Base-by-base conservation (phyloP, 2,888 invertebrate genomes). In the Epinotia nisella region DNA sequence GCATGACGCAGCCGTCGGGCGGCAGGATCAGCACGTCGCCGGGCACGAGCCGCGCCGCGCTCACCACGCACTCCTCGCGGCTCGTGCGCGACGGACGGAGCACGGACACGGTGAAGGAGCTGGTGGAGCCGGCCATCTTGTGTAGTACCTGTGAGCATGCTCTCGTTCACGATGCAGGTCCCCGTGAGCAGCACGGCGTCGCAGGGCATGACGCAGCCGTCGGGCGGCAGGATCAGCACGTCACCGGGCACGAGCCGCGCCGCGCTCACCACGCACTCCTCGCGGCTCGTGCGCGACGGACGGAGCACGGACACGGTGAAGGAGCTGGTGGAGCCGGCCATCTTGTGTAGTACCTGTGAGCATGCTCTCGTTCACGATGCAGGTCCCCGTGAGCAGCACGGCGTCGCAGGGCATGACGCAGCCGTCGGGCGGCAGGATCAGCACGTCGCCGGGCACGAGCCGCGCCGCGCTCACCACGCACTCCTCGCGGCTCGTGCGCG, bases 111-210 rank as follows among this genome's bases (percentile, higher is more conserved):
- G 94, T 91, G 76, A 90, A 90, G 35, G 94, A 87, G 75, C 94
- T 94, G 7, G 95, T 94, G 0, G 95, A 93, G 41, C 95, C 94
- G 35, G 35, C 35, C 35, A 35, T 9, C 35, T 35, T 35, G 35
- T 9, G 35, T 7, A 35, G 35, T 35, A 35, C 35, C 35, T 35
- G 35, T 35, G 3, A 99, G 95, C 97, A 98, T 98, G 84, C 98
- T 97, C 90, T 99, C 98, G 85, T 98, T 98, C 72, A 99, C 97
- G 79, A 98, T 97, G 82, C 97, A 98, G 56, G 96, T 96, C 58
- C 99, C 98, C 35, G 96, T 96, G 29, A 98, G 92, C 35, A 99
- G 92, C 76, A 98, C 95, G 13, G 97, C 98, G 87, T 99, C 98
- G 89, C 96, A 97, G 0, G 96, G 95, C 94, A 97, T 95, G 15